phyloP scores from a whole-genome alignment of 2,113 vertebrate species.

The Colistium nudipinnis region DNA sequence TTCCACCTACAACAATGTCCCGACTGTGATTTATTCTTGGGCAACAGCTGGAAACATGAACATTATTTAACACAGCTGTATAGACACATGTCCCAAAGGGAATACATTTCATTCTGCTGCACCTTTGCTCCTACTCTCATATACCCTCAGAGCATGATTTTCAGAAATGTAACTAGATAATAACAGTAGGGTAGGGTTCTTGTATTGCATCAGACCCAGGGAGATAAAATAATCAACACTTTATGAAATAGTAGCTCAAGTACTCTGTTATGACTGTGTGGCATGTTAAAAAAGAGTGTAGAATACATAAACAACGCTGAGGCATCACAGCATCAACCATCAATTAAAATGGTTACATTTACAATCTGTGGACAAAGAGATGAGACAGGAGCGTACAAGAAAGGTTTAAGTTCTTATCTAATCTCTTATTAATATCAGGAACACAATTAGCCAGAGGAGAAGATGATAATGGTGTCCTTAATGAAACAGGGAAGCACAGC shows the following conservation, averaged over 20 bases:
- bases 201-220: not conserved
- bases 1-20: conserved; percentile 12
- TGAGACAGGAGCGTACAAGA: no score
- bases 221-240: not conserved
- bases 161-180: not conserved
- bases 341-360: not conserved
- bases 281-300: not conserved
- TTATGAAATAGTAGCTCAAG: not conserved
- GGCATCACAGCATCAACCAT: not conserved
- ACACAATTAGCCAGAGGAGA: no score
- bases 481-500: no score
- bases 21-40: conserved; percentile 26
- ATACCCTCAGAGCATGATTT: not conserved
- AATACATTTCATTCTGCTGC: not conserved
- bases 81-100: conserved; percentile 18
- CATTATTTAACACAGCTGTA: conserved; percentile 54
- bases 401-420: no score
- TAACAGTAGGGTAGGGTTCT: not conserved
- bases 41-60: conserved; percentile 36
- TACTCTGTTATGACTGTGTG: not conserved
- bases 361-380: not conserved
- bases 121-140: conserved; percentile 9
- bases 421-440: no score
- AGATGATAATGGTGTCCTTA: no score
- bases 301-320: not conserved